phyloP scores from a whole-genome alignment of 2,888 invertebrate species.

The Catocala fraxini region DNA sequence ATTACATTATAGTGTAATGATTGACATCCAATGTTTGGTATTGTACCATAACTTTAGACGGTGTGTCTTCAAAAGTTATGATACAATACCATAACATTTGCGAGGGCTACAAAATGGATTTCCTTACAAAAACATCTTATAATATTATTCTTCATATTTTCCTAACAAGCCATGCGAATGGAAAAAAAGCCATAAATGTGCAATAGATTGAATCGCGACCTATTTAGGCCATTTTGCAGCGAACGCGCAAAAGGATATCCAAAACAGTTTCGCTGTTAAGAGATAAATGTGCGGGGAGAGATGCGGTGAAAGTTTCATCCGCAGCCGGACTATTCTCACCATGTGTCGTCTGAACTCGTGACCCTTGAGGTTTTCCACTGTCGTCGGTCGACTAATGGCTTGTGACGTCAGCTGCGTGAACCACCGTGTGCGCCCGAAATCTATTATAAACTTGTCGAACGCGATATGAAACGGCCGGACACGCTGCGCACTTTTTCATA shows the following conservation, averaged over 20 bases:
- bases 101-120: too few relatives aligned
- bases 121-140: too few relatives aligned
- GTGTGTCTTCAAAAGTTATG: too few relatives aligned
- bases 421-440: conserved; percentile 47
- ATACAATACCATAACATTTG: too few relatives aligned
- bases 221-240: conserved; percentile 33
- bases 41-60: too few relatives aligned
- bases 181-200: conserved; percentile 18
- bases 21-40: too few relatives aligned
- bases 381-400: conserved; percentile 73
- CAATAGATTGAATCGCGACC: conserved; percentile 30
- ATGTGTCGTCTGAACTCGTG: conserved; percentile 75
- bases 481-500: conserved; percentile 13
- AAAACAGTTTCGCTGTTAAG: conserved; percentile 67
- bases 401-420: conserved; percentile 67
- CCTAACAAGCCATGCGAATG: background rate
- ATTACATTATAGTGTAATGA: too few relatives aligned
- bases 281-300: conserved; percentile 77
- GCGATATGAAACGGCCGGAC: conserved; percentile 22
- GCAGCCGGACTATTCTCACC: conserved; percentile 74
- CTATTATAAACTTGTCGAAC: conserved; percentile 64
- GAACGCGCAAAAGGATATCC: conserved; percentile 54
- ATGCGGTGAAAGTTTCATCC: conserved; percentile 72
- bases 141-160: conserved; percentile 1
- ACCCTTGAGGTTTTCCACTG: conserved; percentile 78